Conservation (phyloP, 2,113 vertebrate species). For the Ceyx melanurus region DNA sequence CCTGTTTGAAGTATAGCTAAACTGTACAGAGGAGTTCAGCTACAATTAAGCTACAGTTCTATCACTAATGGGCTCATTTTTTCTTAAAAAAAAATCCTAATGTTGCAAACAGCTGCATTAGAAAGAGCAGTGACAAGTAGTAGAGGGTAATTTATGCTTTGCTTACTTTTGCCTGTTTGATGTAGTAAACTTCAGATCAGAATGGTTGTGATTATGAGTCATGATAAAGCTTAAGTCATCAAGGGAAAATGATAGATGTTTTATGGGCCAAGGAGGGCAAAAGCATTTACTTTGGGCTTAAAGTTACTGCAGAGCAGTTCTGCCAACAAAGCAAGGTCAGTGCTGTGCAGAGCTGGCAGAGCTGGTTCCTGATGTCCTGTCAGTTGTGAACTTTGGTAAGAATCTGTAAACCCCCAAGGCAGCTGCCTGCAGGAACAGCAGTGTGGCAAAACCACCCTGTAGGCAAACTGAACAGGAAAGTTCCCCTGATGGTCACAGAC, state of each 20-base stretch:
- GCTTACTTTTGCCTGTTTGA: neutral
- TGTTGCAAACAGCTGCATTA: neutral
- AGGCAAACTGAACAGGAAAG: neutral
- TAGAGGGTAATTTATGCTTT: neutral
- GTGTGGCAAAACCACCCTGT: neutral
- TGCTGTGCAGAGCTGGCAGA: neutral
- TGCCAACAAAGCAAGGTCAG: neutral
- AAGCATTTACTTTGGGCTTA: neutral
- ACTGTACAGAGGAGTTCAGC: neutral
- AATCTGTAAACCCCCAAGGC: neutral
- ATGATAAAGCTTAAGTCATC: neutral
- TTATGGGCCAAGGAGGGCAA: neutral
- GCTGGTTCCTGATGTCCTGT: neutral
- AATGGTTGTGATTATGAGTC: neutral
- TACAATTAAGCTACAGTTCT: neutral
- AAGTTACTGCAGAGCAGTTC: neutral
- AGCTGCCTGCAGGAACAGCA: neutral
- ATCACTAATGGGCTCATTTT: neutral
- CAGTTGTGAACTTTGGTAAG: neutral
- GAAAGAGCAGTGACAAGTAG: neutral
- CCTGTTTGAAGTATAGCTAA: neutral
- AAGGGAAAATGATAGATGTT: neutral
- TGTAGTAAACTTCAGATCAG: neutral
- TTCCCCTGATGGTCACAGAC: neutral
- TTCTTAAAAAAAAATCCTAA: neutral